Conservation (phyloP, 2,888 invertebrate genomes). For the Opisthograptis luteolata region DNA sequence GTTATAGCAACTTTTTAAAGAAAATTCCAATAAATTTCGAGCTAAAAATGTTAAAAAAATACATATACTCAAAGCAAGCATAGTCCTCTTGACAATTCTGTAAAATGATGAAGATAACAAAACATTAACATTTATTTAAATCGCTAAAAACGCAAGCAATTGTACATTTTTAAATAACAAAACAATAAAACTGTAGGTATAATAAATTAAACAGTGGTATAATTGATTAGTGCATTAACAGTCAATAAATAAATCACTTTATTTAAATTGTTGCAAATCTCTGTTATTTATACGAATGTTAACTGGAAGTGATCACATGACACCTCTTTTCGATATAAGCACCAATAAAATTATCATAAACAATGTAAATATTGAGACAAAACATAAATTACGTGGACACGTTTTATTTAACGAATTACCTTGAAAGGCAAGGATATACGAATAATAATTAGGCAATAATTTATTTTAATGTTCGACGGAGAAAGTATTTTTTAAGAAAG, state of each 20-base stretch:
- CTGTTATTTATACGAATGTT: conserved; percentile 49
- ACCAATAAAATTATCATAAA: conserved; percentile 25
- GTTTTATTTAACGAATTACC: conserved; percentile 17
- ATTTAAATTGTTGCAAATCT: conserved; percentile 62
- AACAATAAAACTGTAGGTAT: conserved; percentile 31
- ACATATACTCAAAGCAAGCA: neutral
- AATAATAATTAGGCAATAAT: conserved; percentile 15
- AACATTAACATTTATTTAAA: neutral
- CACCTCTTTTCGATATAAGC: conserved; percentile 17
- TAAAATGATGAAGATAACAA: neutral
- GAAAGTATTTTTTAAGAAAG: conserved; percentile 9
- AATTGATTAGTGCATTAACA: conserved; percentile 59
- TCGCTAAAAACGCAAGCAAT: neutral
- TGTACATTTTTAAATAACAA: conserved; percentile 9
- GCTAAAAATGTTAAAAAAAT: too few species aligned
- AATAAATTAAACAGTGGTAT: conserved; percentile 55
- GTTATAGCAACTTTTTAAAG: too few species aligned
- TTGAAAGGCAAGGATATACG: conserved; percentile 20
- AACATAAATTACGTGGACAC: conserved; percentile 16
- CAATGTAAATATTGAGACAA: conserved; percentile 15
- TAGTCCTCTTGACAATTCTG: neutral
- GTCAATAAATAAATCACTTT: conserved; percentile 57
- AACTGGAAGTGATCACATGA: conserved; percentile 42
- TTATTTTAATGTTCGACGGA: conserved; percentile 16
- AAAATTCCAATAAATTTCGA: too few species aligned